Base-by-base conservation (phyloP, 2,797 vertebrate genomes). In the Bufotes viridis region DNA sequence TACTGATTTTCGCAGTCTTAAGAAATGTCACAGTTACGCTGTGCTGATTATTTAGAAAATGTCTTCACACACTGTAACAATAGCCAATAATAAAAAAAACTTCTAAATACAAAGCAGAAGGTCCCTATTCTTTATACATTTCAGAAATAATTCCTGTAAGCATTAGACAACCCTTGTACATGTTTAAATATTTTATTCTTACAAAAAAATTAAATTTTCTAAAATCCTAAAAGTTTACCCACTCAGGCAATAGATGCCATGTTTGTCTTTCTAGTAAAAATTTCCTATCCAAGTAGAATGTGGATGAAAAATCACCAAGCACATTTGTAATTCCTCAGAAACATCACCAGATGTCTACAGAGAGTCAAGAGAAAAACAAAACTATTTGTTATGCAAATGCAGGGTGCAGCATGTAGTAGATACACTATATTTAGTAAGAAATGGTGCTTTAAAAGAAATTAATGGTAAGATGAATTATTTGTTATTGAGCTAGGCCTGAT, bases 11-110 rank as follows among this genome's bases (percentile, higher is more conserved):
- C 63, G 29, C 72, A 78, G 17, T 87, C 34, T 65, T 63, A 61
- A 80, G 75, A 53, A 84, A 61, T 82, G 57, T 78, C 74, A 53
- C 81, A 79, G 8, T 60, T 90, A 76, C 53, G 17, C 69, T 74
- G 51, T 61, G n/a, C 57, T 81, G 51, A 76, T 76, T 53, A 81
- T 74, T 34, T 63, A 29, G 24, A 20, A 60, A 79, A 22, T 79
- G 17, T 57, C 51, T 78, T 26, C 76, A 78, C 51, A 57, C 15
- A 57, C n/a, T 8, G 53, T 11, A 60, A 60, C 26, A 53, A 53
- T 55, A 55, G 55, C 22, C 22, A 78, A 55, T 55, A n/a, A 15
- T 78, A 78, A 53, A 5, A 5, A 6, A 13, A 67, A n/a, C 63
- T 17, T 18, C 14, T 74, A 10, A 51, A 51, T 24, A 75, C 20